Base-by-base conservation (phyloP, 2,888 invertebrate species). In the Eueremaeus valkanovi region DNA sequence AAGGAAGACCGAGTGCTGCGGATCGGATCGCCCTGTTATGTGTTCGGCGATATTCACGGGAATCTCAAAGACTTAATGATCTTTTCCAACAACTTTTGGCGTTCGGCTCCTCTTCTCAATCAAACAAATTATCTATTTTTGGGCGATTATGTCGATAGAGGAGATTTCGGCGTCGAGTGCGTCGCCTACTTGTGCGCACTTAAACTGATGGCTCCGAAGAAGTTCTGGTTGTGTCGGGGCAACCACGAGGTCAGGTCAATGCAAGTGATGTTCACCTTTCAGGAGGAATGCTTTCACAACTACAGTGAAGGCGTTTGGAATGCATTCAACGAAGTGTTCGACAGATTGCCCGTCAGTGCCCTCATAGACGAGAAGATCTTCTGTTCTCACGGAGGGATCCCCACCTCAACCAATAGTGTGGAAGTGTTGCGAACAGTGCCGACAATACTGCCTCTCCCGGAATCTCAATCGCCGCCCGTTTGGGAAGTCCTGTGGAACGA, bases 401-500 rank as follows among this genome's bases (percentile, higher is more conserved):
- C 90, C 0, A 89, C 89, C 13, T 74, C 76, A 70, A 72, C 18
- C n/a, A 70, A 70, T 21, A 51, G 72, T 6, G 40, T 78, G n/a
- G 45, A 36, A 42, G 72, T 49, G 76, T 24, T 74, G 33, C 24
- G n/a, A n/a, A 31, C 9, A 21, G 88, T 90, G 76, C 90, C 89
- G 0, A 85, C 86, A 61, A 89, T 89, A 0, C 83, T 91, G 51
- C 82, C 85, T 31, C 86, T 88, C 75, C 90, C 90, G 0, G 89
- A 89, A 66, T 85, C 85, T 55, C 88, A 90, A 82, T 89, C 89
- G 82, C 86, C 87, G n/a, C 83, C 90, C 74, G 90, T 90, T 0
- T 91, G 91, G 91, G 90, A 91, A 81, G 83, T 91, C 31, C 85
- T 91, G 84, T 91, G 91, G 91, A 91, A 90, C 82, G 91, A 91